Evolutionary conservation across 2,797 vertebrate genomes (phyloP), one percentile per base, ranked within the genome.

Genomic region (Typhlichthys eigenmanni): DNA sequence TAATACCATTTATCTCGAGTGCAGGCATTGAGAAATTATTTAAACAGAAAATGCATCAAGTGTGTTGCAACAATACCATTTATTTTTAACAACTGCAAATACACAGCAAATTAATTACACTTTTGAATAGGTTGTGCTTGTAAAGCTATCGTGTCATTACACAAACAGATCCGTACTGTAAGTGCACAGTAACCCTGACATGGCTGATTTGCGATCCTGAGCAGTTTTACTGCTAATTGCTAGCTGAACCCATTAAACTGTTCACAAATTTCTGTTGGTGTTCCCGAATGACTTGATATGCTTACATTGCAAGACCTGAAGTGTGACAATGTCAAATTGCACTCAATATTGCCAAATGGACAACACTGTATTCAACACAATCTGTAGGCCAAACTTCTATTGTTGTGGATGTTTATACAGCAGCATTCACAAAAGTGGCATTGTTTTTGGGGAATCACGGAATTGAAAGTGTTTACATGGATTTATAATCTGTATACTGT

Each of bases 301-400:
- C 69, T 73, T 52, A 60, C 52, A 58, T 69, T 4, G 32, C 64
- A 67, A 75, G 62, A 71, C 16, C 50, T 51, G 50, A 17, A 2
- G 50, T 51, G 50, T 16, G 17, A 47, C 68, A 71, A 66, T 76
- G 72, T 85, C 73, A 69, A 71, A 87, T 88, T 78, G 73, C 66
- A 59, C 47, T 12, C 59, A 64, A 62, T 73, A 88, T 76, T 83
- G 69, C 72, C 79, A 83, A 79, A 85, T 73, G 62, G 51, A 7
- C 56, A 50, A 7, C 56, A 60, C 66, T 82, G 79, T 79, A 74
- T 84, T 88, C 60, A 69, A 60, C 34, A 29, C 24, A 29, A 29
- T 29, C 24, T 29, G 24, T 29, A 29, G 24, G 24, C 24, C 24
- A 29, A 29, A 29, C 24, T 29, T 29, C 24, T 29, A 29, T 29